Percentiles rank a stretch among this genome's conserved stretches.
Evolutionary conservation across 1,140 invertebrate genomes (phyloP).

Genomic region (Caenorhabditis briggsae): DNA sequence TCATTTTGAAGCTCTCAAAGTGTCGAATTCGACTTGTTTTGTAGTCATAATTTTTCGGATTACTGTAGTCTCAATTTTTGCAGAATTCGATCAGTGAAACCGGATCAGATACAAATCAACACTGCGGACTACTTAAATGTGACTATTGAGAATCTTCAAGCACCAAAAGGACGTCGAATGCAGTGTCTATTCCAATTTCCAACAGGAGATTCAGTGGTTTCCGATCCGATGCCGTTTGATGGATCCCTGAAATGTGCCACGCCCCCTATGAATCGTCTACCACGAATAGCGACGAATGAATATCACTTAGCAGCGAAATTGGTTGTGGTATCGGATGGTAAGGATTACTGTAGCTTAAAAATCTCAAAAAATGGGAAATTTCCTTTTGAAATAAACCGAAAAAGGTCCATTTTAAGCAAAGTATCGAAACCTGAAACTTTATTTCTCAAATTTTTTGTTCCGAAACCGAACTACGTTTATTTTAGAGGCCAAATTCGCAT

Average conservation of each 20-base stretch:
- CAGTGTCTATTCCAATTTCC: constrained; percentile 59
- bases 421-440: no score
- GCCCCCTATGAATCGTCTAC: constrained; percentile 26
- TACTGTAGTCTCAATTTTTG: constrained; percentile 29
- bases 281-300: constrained; percentile 15
- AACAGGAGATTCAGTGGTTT: constrained; percentile 39
- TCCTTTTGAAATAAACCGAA: not conserved
- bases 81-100: constrained; percentile 73
- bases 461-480: no score
- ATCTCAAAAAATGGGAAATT: not conserved
- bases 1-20: no score
- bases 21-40: no score
- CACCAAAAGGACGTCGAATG: constrained; percentile 56
- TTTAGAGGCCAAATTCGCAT: not conserved
- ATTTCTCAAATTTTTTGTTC: no score
- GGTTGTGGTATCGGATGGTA: constrained; percentile 29
- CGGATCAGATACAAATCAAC: constrained; percentile 76
- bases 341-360: not conserved
- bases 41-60: no score
- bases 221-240: constrained; percentile 52
- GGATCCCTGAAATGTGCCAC: constrained; percentile 45
- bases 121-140: constrained; percentile 70
- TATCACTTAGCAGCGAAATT: constrained; percentile 30
- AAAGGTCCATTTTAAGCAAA: no score
- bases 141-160: constrained; percentile 72